phyloP scores from a whole-genome alignment of 2,888 invertebrate genomes.

The Ormia ochracea region DNA sequence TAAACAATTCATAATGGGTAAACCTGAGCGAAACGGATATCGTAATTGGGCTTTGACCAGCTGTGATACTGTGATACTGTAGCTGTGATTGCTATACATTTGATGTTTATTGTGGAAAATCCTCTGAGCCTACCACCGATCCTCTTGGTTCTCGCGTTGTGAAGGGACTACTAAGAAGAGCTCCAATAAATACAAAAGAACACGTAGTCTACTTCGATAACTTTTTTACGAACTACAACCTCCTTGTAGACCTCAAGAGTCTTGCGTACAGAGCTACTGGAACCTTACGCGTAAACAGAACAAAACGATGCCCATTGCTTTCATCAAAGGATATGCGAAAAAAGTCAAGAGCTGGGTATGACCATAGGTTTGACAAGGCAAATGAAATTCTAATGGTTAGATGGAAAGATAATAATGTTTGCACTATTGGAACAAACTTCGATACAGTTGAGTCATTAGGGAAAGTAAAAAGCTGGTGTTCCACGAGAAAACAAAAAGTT shows the following conservation, averaged over 20 bases:
- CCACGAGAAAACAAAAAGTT: no score
- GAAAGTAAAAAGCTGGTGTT: slow-evolving; percentile 37
- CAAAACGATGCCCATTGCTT: background rate
- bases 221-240: background rate
- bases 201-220: no score
- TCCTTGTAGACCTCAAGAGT: background rate
- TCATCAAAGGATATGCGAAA: no score
- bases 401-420: slow-evolving; percentile 47
- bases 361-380: slow-evolving; percentile 26
- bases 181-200: background rate
- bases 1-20: slow-evolving; percentile 27
- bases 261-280: slow-evolving; percentile 5
- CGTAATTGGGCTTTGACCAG: background rate
- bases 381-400: slow-evolving; percentile 41
- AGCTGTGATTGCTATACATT: background rate
- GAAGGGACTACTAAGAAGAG: background rate
- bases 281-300: slow-evolving; percentile 16
- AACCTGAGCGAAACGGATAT: background rate
- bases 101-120: background rate
- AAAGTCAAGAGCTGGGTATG: background rate
- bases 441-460: slow-evolving; percentile 28
- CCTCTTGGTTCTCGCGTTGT: background rate
- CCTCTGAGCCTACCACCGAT: background rate
- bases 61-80: no score
- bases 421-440: slow-evolving; percentile 42